A percentile compares a stretch with the other conserved stretches of the same genome.
Evolutionary conservation across 2,888 invertebrate species (phyloP).

Genomic region (Chelonus formosanus): DNA sequence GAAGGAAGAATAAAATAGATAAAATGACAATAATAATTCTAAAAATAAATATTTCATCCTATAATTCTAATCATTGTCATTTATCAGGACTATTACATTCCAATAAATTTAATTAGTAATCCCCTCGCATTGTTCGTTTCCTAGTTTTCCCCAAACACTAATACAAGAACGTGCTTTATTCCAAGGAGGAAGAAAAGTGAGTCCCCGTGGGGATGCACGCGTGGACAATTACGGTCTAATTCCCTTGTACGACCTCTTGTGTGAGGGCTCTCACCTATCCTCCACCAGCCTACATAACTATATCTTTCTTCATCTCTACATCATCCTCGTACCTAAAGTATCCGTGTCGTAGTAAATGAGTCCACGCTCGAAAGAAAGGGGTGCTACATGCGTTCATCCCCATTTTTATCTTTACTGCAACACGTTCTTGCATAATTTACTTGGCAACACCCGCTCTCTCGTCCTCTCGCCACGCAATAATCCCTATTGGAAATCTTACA

Average conservation of each 20-base stretch:
- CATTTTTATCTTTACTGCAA: constrained; percentile 19
- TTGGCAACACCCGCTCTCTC: constrained; percentile 18
- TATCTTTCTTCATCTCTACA: constrained; percentile 43
- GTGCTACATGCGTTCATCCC: constrained; percentile 41
- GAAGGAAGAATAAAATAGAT: too few relatives aligned
- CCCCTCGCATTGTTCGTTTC: too few relatives aligned
- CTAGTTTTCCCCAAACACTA: too few relatives aligned
- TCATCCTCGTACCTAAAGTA: constrained; percentile 47
- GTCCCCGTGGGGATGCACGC: constrained; percentile 46
- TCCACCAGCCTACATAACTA: constrained; percentile 54
- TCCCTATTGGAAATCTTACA: neutral
- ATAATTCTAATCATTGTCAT: too few relatives aligned
- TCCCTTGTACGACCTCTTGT: constrained; percentile 53
- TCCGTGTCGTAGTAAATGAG: constrained; percentile 54
- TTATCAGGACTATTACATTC: too few relatives aligned
- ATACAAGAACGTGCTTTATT: neutral
- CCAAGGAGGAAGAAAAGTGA: constrained; percentile 13
- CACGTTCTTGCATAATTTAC: constrained; percentile 8
- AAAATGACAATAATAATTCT: too few relatives aligned
- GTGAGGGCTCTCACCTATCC: constrained; percentile 40
- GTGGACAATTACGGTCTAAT: constrained; percentile 63
- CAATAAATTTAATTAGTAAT: too few relatives aligned
- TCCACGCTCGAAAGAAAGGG: constrained; percentile 63
- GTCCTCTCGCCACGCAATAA: neutral
- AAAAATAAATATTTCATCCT: too few relatives aligned